Conservation (phyloP, 2,888 invertebrate genomes). For the Thymelicus lineola region DNA sequence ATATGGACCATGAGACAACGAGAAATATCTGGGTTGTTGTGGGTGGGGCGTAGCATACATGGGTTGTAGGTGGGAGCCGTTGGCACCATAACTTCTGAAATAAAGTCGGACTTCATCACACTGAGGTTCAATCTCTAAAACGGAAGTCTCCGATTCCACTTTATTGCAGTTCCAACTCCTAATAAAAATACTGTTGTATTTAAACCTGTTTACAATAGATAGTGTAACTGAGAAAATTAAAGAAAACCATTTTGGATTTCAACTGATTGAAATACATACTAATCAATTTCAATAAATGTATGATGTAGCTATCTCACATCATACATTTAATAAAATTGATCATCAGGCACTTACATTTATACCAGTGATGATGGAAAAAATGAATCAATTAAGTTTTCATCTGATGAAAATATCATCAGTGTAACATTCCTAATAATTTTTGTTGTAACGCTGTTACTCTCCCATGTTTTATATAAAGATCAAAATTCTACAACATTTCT, state of each 20-base stretch:
- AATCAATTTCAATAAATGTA: too few species aligned
- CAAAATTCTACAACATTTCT: neutral
- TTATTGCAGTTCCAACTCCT: conserved; percentile 71
- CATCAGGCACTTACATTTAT: neutral
- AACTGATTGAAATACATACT: neutral
- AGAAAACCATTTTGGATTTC: too few species aligned
- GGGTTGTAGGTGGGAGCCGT: conserved; percentile 77
- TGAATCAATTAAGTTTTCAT: too few species aligned
- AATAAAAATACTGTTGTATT: neutral
- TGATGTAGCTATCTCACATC: too few species aligned
- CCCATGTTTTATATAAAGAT: too few species aligned
- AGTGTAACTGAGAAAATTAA: neutral
- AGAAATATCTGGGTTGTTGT: conserved; percentile 86
- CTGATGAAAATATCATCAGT: too few species aligned
- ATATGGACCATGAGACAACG: conserved; percentile 87
- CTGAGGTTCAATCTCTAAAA: conserved; percentile 61
- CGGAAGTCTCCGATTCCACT: conserved; percentile 65
- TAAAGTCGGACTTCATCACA: conserved; percentile 82
- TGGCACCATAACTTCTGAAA: conserved; percentile 84
- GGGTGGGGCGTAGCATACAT: conserved; percentile 81
- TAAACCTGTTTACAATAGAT: neutral
- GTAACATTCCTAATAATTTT: too few species aligned
- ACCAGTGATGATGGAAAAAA: too few species aligned
- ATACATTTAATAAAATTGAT: neutral
- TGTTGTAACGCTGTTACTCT: too few species aligned